Evolutionary conservation across 2,888 invertebrate species (phyloP).

Genomic region (Pristionchus mayeri): DNA sequence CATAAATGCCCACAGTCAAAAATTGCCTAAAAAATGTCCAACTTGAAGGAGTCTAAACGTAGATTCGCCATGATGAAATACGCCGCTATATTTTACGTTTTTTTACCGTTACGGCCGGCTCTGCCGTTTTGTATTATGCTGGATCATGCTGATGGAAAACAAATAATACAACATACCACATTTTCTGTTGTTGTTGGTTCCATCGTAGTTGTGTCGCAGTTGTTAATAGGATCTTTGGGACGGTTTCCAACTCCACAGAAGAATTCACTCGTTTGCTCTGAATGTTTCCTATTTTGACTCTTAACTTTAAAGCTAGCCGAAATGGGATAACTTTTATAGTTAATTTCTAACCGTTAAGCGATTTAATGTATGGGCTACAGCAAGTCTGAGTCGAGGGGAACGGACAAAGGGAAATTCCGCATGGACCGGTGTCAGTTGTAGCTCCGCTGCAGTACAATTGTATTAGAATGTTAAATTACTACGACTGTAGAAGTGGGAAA

Average conservation of each 20-base stretch:
- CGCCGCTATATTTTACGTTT: no score
- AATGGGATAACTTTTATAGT: neutral
- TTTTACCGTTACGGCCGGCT: no score
- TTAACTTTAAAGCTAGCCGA: no score
- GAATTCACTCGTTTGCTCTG: neutral
- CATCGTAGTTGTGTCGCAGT: neutral
- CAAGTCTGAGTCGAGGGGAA: constrained; percentile 62
- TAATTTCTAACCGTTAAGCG: constrained; percentile 27
- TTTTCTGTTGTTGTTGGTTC: neutral
- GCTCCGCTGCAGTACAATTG: neutral
- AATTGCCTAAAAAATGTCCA: no score
- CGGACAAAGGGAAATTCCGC: constrained; percentile 53
- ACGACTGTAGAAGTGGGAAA: no score
- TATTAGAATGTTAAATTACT: neutral
- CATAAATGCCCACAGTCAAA: no score
- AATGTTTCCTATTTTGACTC: no score
- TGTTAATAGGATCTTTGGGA: neutral
- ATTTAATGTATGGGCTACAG: constrained; percentile 56
- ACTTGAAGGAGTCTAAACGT: no score
- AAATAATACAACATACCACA: no score
- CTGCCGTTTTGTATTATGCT: no score
- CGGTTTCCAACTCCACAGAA: constrained; percentile 23
- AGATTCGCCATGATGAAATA: no score
- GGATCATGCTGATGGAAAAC: neutral
- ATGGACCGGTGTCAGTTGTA: neutral